Evolutionary conservation across 2,888 invertebrate species (phyloP), one percentile per base, ranked within the genome.

Genomic region (Leptarthrus brevirostris): DNA sequence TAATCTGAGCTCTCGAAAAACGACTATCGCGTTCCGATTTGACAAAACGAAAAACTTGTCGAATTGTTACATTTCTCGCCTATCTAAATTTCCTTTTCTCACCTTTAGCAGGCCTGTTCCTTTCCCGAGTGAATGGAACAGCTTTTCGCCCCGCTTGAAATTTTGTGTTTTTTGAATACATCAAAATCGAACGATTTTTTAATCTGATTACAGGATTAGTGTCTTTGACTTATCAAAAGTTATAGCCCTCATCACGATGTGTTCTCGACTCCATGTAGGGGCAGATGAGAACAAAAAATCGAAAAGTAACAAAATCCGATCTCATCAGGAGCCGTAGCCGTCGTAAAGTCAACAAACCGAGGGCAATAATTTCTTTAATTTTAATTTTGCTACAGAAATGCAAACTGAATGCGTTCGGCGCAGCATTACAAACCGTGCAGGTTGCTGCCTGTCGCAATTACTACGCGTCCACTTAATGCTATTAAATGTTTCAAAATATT

Each of bases 181-280:
- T 71, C 54, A 56, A 56, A 54, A 36, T 71, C 40, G 26, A 56
- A 44, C 52, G 49, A 34, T 54, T 71, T 53, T 75, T 72, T 77
- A 77, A 77, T 74, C 77, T 58, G 77, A 77, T 77, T 76, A 77
- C 52, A 66, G 66, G 77, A 77, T 77, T 77, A 77, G 73, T 76
- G 77, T 77, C 77, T 77, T 77, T 76, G 73, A 76, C 77, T 75
- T 77, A 76, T 77, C 77, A 77, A 75, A 74, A 72, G 56, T 74
- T 74, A 58, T 70, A 58, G 58, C 54, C 71, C 71, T 66, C 66
- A 49, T 66, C 66, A 66, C 24, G 26, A 30, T 30, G 26, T 12
- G 44, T 26, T 5, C 14, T n/a, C n/a, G n/a, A n/a, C n/a, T n/a
- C n/a, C n/a, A n/a, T n/a, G n/a, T n/a, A n/a, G n/a, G n/a, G 30